Evolutionary conservation across 2,888 invertebrate species (phyloP).

Genomic region (Macrophya alboannulata): DNA sequence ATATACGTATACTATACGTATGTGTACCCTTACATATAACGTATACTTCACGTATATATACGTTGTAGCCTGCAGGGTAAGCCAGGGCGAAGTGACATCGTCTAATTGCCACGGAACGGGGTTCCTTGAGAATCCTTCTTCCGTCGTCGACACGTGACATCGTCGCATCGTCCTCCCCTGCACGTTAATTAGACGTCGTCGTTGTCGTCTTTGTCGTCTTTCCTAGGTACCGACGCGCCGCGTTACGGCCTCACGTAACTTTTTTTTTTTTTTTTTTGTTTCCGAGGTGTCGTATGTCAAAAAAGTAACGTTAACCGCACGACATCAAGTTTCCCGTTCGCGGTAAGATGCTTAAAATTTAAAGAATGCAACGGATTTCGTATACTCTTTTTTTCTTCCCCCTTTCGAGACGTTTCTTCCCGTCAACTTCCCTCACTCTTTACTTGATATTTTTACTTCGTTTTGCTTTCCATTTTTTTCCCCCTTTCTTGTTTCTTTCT

Average conservation of each 20-base stretch:
- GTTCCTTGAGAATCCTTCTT: conserved; percentile 55
- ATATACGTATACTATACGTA: neutral
- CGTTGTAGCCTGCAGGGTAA: conserved; percentile 19
- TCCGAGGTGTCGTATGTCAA: conserved; percentile 15
- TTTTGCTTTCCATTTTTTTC: neutral
- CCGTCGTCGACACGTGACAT: conserved; percentile 52
- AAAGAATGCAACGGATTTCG: conserved; percentile 14
- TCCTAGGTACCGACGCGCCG: neutral
- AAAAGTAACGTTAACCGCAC: neutral
- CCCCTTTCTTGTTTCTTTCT: neutral
- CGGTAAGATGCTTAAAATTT: conserved; percentile 20
- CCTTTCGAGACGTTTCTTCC: conserved; percentile 9
- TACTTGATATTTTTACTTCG: conserved; percentile 32
- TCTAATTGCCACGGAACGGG: conserved; percentile 53
- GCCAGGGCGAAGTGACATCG: conserved; percentile 47
- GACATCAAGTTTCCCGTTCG: neutral
- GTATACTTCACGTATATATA: neutral
- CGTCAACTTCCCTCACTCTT: neutral
- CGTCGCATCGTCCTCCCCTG: conserved; percentile 34
- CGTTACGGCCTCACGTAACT: neutral
- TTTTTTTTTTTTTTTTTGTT: neutral
- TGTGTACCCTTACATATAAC: neutral
- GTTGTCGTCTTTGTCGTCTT: conserved; percentile 36
- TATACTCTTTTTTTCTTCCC: too few species aligned
- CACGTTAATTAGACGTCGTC: conserved; percentile 51